Evolutionary conservation across 2,113 vertebrate species (phyloP).

Genomic region (Nothocercus julius): DNA sequence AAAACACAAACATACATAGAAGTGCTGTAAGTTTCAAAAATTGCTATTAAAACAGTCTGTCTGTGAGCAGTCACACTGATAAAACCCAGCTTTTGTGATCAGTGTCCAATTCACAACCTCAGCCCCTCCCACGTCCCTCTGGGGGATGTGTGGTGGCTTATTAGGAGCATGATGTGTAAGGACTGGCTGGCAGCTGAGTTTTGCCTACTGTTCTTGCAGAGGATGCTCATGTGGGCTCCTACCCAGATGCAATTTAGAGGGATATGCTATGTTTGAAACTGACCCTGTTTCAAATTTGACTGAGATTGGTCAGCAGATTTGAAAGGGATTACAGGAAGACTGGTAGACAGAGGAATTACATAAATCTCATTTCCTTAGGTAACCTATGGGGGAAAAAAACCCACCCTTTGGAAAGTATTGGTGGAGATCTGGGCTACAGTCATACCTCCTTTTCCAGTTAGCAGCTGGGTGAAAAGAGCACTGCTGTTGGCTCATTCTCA

Average conservation of each 20-base stretch:
- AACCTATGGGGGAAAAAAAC: neutral
- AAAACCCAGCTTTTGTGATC: neutral
- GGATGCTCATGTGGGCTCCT: neutral
- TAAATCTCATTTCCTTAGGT: neutral
- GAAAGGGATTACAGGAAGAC: neutral
- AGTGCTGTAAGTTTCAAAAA: neutral
- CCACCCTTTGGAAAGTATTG: neutral
- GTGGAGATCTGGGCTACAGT: neutral
- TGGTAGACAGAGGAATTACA: neutral
- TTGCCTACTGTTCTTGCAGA: neutral
- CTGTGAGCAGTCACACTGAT: neutral
- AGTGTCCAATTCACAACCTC: neutral
- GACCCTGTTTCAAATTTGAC: neutral
- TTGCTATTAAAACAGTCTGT: neutral
- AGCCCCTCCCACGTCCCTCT: neutral
- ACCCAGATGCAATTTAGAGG: neutral
- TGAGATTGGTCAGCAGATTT: neutral
- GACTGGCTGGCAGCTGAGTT: neutral
- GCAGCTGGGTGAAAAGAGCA: neutral
- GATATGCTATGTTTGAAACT: neutral
- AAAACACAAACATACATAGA: neutral
- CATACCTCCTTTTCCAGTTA: neutral
- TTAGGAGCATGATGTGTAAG: neutral
- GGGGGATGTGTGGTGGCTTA: neutral
- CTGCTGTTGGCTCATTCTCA: rapidly evolving